Percentiles rank a stretch among this genome's conserved stretches.
Evolutionary conservation across 2,797 vertebrate genomes (phyloP).

Genomic region (Dicrostonyx torquatus): DNA sequence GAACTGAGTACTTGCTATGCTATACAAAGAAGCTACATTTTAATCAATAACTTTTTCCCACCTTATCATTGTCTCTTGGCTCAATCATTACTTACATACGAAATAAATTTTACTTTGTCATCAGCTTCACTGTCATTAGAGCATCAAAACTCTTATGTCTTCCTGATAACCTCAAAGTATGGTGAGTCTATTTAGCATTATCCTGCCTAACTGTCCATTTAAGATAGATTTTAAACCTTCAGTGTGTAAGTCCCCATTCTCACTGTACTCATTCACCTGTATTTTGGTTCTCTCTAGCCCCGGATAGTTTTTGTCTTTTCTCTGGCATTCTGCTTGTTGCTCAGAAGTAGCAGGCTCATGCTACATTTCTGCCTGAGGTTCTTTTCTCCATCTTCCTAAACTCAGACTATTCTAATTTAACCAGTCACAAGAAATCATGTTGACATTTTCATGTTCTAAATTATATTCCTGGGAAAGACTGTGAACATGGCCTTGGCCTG

Average conservation of each 20-base stretch:
- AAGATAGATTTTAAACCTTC: background rate
- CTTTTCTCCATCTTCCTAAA: background rate
- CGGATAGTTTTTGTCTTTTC: background rate
- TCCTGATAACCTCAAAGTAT: background rate
- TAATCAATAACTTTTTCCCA: background rate
- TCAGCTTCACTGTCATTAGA: background rate
- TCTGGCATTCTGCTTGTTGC: background rate
- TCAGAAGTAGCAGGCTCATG: background rate
- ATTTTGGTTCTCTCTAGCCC: background rate
- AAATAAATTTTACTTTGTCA: constrained; percentile 12
- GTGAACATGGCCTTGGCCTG: background rate
- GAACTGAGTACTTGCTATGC: too few relatives aligned
- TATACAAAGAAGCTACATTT: background rate
- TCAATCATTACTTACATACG: background rate
- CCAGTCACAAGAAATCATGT: background rate
- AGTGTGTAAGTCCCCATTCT: background rate
- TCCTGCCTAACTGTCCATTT: background rate
- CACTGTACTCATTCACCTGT: background rate
- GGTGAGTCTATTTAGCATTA: background rate
- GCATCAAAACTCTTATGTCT: background rate
- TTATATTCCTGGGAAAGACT: background rate
- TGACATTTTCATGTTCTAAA: background rate
- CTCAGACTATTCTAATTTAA: background rate
- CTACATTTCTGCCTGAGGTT: background rate
- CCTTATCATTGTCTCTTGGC: background rate